phyloP scores from a whole-genome alignment of 35 echinoderm and acorn worm species.

The Eucidaris tribuloides region DNA sequence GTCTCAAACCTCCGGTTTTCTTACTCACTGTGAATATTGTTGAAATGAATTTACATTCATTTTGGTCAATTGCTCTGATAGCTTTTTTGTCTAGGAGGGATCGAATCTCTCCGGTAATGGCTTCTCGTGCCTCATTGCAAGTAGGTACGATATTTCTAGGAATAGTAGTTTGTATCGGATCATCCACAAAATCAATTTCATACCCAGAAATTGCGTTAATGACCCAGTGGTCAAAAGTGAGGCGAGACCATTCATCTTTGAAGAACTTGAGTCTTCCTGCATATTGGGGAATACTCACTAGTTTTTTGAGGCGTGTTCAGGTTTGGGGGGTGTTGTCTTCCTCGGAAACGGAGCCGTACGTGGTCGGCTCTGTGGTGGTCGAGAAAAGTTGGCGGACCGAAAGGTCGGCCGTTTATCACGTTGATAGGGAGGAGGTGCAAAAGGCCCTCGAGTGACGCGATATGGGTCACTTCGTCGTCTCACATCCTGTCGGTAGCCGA shows the following conservation, averaged over 20 bases:
- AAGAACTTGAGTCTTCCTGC: not conserved
- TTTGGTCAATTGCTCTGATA: not conserved
- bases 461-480: not conserved
- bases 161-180: not conserved
- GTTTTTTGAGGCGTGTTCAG: not conserved
- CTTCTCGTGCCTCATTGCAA: not conserved
- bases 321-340: no score
- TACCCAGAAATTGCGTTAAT: not conserved
- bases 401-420: no score
- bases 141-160: not conserved
- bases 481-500: not conserved
- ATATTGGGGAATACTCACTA: not conserved
- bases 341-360: not conserved
- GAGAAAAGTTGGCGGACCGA: not conserved
- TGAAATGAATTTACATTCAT: slow-evolving; percentile 14
- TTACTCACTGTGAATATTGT: slow-evolving; percentile 23
- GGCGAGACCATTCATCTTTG: not conserved
- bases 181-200: not conserved
- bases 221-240: not conserved
- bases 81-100: slow-evolving; percentile 8
- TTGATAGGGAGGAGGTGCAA: not conserved
- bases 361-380: not conserved
- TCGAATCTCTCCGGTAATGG: not conserved
- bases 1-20: slow-evolving; percentile 9
- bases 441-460: not conserved